Percentiles rank a stretch among this genome's conserved stretches.
Conservation (phyloP, 2,113 vertebrate species). For the Crotalus helleri region DNA sequence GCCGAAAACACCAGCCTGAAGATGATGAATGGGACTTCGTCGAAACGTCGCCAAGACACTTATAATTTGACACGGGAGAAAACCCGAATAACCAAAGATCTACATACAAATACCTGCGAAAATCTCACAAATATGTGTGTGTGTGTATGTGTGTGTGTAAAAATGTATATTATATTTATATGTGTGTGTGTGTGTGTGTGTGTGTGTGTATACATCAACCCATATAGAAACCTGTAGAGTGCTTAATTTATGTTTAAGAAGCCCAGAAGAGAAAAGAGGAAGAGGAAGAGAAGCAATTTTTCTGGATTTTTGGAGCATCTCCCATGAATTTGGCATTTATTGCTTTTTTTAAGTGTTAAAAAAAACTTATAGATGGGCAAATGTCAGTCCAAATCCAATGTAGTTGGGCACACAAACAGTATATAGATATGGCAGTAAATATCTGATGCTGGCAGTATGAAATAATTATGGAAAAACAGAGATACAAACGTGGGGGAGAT, state of each 20-base stretch:
- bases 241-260: not conserved
- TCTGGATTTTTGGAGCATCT: conserved; percentile 27
- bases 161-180: too few relatives aligned
- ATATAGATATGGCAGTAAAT: not conserved
- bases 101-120: too few relatives aligned
- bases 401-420: conserved; percentile 33
- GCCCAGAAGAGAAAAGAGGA: too few relatives aligned
- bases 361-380: conserved; percentile 46
- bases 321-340: conserved; percentile 56
- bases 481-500: not conserved
- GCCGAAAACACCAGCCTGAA: too few relatives aligned
- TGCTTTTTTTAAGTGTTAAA: conserved; percentile 51
- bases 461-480: conserved; percentile 9
- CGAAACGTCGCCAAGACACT: too few relatives aligned
- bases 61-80: too few relatives aligned
- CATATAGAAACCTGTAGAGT: too few relatives aligned
- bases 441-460: not conserved
- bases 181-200: too few relatives aligned
- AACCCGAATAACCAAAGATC: too few relatives aligned
- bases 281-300: not conserved
- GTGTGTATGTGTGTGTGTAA: too few relatives aligned
- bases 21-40: too few relatives aligned
- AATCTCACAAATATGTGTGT: too few relatives aligned
- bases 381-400: conserved; percentile 52
- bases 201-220: not conserved